Evolutionary conservation across 2,797 vertebrate genomes (phyloP), one percentile per base, ranked within the genome.

Genomic region (Cygnus olor): DNA sequence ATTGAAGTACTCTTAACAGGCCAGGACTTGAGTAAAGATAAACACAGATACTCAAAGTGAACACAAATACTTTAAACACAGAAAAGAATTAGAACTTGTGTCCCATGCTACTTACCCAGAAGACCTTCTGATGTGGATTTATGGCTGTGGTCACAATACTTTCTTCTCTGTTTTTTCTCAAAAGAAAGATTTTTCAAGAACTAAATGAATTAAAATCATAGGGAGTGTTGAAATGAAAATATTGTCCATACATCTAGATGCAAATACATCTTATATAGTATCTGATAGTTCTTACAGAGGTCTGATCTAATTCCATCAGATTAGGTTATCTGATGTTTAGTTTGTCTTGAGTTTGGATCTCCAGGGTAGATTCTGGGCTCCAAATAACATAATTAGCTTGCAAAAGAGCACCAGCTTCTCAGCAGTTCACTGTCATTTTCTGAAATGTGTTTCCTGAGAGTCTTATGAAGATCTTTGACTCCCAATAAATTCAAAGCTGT

Each of bases 21-120:
- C 56, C 83, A 91, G 73, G 83, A 84, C 80, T 93, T 40, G 73
- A 88, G 90, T 95, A 86, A 94, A 92, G 72, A 89, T 93, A 91
- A 95, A 92, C 65, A 66, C 66, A 81, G 6, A 1, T 60, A 68
- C 70, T 66, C 74, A 15, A 80, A 91, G 22, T 25, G 79, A 92
- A 36, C 42, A 2, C 77, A 86, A 93, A 77, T 61, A 54, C 51
- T 90, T 93, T 56, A 88, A 91, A 90, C 69, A 60, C 14, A 68
- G 45, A 79, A 84, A 63, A 87, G 68, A 34, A 89, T 74, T 78
- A 58, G 36, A 73, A 38, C 38, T 91, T 91, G 40, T 86, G 63
- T 57, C 63, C 74, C 1, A 2, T 91, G 66, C 85, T 86, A 38
- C 63, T 68, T 94, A 93, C 58, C 63, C 64, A 77, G 70, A 66